Conservation (phyloP, 2,797 vertebrate genomes). For the Pterois miles region DNA sequence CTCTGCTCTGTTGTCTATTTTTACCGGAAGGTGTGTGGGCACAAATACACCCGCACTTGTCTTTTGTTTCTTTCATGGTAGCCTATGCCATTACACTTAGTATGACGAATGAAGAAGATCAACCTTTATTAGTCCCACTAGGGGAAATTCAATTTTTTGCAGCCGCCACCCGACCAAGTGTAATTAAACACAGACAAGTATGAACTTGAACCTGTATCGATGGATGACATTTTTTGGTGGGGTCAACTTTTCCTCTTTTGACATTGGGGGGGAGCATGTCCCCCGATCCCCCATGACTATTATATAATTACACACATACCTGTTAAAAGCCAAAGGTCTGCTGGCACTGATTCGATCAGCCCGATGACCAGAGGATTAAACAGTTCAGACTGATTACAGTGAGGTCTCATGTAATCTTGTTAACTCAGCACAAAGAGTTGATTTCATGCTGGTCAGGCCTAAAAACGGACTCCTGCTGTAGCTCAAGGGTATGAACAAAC, state of each 20-base stretch:
- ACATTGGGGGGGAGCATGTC: background rate
- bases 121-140: too few relatives aligned
- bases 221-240: background rate
- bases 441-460: conserved; percentile 41
- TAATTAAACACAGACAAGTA: background rate
- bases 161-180: too few relatives aligned
- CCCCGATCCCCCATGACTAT: background rate
- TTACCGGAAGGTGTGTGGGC: too few relatives aligned
- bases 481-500: conserved; percentile 42
- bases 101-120: too few relatives aligned
- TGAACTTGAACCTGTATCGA: background rate
- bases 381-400: conserved; percentile 33
- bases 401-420: conserved; percentile 49
- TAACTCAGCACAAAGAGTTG: conserved; percentile 38
- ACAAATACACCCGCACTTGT: too few relatives aligned
- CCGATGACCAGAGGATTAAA: conserved; percentile 29
- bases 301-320: background rate
- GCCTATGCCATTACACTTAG: too few relatives aligned
- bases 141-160: too few relatives aligned
- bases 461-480: conserved; percentile 7
- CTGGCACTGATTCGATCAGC: conserved; percentile 35
- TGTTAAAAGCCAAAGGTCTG: conserved; percentile 6
- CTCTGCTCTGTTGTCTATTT: too few relatives aligned
- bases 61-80: too few relatives aligned
- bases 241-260: background rate